phyloP scores from a whole-genome alignment of 2,888 invertebrate genomes.

The Papilio elwesi region DNA sequence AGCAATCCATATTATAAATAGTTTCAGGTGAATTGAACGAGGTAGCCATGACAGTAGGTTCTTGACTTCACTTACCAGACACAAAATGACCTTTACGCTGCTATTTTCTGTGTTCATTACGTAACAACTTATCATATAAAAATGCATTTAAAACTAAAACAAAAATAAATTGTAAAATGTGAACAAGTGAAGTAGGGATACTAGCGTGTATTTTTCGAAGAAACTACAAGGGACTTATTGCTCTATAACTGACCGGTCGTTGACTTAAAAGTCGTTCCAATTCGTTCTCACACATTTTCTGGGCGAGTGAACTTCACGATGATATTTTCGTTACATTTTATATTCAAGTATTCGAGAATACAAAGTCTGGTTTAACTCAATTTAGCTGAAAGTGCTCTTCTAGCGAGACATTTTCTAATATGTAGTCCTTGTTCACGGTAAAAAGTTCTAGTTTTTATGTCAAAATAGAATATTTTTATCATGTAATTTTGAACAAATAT shows the following conservation, averaged over 20 bases:
- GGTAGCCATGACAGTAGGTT: too few relatives aligned
- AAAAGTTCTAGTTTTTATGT: not conserved
- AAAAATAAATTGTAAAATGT: not conserved
- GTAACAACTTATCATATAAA: too few relatives aligned
- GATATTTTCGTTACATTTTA: conserved; percentile 30
- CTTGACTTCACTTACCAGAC: too few relatives aligned
- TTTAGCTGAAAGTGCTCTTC: not conserved
- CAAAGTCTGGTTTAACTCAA: conserved; percentile 9
- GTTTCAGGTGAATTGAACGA: too few relatives aligned
- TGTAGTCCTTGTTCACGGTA: not conserved
- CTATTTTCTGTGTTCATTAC: too few relatives aligned
- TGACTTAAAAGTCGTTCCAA: conserved; percentile 32
- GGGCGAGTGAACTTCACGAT: conserved; percentile 25
- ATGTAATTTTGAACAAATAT: too few relatives aligned
- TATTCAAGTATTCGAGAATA: conserved; percentile 21
- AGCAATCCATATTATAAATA: too few relatives aligned
- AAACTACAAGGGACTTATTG: conserved; percentile 22
- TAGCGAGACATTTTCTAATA: conserved; percentile 12
- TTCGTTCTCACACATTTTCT: conserved; percentile 36
- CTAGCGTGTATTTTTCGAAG: not conserved
- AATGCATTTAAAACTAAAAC: not conserved
- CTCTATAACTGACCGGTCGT: conserved; percentile 30
- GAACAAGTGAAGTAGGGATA: conserved; percentile 1
- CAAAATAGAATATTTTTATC: not conserved
- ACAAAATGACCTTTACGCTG: too few relatives aligned